These are phyloP conservation scores for Leptinotarsa tumamoca DNA, from an alignment of 2,888 invertebrate genomes.

Conservation along the genomic window DNA sequence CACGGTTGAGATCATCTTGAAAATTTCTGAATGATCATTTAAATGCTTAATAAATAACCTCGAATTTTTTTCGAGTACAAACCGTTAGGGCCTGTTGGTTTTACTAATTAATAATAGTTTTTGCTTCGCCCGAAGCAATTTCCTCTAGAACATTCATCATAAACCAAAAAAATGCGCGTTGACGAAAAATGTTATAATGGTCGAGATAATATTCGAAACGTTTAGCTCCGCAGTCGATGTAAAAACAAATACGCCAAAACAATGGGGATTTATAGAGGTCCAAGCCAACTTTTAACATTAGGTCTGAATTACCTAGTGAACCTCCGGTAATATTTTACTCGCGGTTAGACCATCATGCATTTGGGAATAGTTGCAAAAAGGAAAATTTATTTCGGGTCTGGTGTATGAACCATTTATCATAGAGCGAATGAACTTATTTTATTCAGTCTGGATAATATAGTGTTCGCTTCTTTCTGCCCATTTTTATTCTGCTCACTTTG, in stretches of 20 bases:
- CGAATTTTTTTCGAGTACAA: neutral
- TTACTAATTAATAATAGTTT: slow-evolving; percentile 18
- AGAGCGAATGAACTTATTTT: slow-evolving; percentile 20
- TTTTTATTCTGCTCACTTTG: slow-evolving; percentile 3
- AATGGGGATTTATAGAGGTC: slow-evolving; percentile 22
- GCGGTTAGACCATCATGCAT: slow-evolving; percentile 21
- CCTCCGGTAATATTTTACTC: slow-evolving; percentile 20
- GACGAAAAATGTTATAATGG: slow-evolving; percentile 15
- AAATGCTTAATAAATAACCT: slow-evolving; percentile 19
- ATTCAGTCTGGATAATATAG: slow-evolving; percentile 4
- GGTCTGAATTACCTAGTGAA: slow-evolving; percentile 20
- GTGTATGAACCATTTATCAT: slow-evolving; percentile 21
- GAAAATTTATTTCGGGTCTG: slow-evolving; percentile 14
- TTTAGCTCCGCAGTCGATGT: slow-evolving; percentile 18
- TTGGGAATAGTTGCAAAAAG: slow-evolving; percentile 21
- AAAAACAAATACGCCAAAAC: slow-evolving; percentile 30
- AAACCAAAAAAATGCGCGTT: slow-evolving; percentile 7
- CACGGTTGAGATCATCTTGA: slow-evolving; percentile 12
- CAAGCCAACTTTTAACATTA: slow-evolving; percentile 20
- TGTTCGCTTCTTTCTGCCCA: slow-evolving; percentile 7
- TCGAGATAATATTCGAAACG: slow-evolving; percentile 23
- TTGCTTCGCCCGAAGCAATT: slow-evolving; percentile 8
- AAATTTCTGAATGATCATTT: slow-evolving; percentile 17
- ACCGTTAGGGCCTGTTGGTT: slow-evolving; percentile 14
- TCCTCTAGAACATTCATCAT: slow-evolving; percentile 9